Conservation (phyloP, 2,888 invertebrate species). For the Ochlodes sylvanus region DNA sequence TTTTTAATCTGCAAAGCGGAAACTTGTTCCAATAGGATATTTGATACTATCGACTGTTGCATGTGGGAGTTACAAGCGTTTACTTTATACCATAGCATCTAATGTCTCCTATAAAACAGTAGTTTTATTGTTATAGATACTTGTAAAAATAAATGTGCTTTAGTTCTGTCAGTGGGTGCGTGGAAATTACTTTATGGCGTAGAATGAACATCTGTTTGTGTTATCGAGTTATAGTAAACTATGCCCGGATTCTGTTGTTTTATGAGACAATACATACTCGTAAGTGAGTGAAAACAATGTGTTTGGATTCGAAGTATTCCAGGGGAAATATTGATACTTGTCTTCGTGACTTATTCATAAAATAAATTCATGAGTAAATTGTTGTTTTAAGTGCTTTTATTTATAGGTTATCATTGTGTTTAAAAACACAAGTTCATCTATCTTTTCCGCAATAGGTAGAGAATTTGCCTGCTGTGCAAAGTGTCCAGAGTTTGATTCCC, state of each 20-base stretch:
- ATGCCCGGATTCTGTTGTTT: slow-evolving; percentile 8
- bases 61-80: slow-evolving; percentile 36
- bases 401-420: too few relatives aligned
- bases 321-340: not conserved
- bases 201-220: slow-evolving; percentile 4
- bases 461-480: too few relatives aligned
- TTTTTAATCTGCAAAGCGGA: slow-evolving; percentile 36
- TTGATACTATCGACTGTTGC: slow-evolving; percentile 35
- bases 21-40: slow-evolving; percentile 37
- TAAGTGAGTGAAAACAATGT: not conserved
- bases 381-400: too few relatives aligned
- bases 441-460: too few relatives aligned
- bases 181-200: slow-evolving; percentile 26
- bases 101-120: slow-evolving; percentile 43
- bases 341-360: not conserved
- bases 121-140: slow-evolving; percentile 41
- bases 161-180: slow-evolving; percentile 29
- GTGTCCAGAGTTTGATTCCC: too few relatives aligned
- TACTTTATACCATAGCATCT: slow-evolving; percentile 30
- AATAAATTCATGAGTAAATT: not conserved
- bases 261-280: not conserved
- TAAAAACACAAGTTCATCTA: too few relatives aligned
- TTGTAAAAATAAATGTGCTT: slow-evolving; percentile 34
- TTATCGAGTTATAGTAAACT: not conserved
- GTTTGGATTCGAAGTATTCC: not conserved